Evolutionary conservation across 37 sponge, comb jelly and placozoan genomes (phyloP).

Genomic region (Aplysina aerophoba): DNA sequence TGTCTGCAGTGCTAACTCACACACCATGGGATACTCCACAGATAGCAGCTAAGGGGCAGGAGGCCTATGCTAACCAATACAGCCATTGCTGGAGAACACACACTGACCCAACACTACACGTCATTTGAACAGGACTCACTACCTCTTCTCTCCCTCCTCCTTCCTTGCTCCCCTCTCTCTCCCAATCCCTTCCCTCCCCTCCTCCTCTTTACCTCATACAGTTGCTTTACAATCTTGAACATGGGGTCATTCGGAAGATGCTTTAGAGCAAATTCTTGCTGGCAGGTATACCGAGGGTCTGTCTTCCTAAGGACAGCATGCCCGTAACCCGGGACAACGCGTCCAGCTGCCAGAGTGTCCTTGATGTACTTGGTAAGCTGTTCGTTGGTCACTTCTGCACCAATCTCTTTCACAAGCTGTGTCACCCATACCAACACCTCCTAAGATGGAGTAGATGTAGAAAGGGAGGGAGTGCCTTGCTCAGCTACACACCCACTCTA

Average conservation of each 20-base stretch:
- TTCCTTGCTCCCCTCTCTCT: background rate
- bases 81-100: too few relatives aligned
- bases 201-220: constrained; percentile 53
- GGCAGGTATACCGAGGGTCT: constrained; percentile 96
- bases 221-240: constrained; percentile 85
- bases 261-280: constrained; percentile 95
- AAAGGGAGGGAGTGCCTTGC: background rate
- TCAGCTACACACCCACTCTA: too few relatives aligned
- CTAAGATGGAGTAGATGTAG: constrained; percentile 45
- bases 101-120: too few relatives aligned
- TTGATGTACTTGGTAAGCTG: constrained; percentile 86
- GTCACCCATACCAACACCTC: constrained; percentile 97
- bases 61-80: too few relatives aligned
- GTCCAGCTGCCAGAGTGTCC: constrained; percentile 93
- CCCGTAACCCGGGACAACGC: constrained; percentile 97
- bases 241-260: constrained; percentile 95
- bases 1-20: background rate
- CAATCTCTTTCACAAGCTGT: constrained; percentile 74
- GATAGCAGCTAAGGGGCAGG: too few relatives aligned
- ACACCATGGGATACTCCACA: too few relatives aligned
- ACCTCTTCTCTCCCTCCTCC: background rate
- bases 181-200: background rate
- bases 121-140: too few relatives aligned
- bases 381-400: constrained; percentile 81
- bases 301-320: constrained; percentile 98